Evolutionary conservation across 1,140 invertebrate species (phyloP).

Genomic region (Helicoverpa zea): DNA sequence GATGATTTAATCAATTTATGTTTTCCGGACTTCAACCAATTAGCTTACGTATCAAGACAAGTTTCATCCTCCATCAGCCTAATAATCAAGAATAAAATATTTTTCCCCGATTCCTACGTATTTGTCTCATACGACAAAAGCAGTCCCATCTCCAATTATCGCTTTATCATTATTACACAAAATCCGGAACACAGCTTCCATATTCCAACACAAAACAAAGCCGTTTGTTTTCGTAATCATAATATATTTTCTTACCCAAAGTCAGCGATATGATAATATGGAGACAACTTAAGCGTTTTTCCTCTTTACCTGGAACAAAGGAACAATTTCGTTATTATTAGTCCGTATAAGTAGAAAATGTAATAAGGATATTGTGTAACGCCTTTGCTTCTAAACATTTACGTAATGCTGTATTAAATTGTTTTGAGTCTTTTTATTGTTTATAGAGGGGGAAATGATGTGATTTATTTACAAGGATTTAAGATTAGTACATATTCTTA

Average conservation of each 20-base stretch:
- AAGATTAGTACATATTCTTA: no score
- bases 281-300: conserved; percentile 32
- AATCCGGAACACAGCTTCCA: conserved; percentile 16
- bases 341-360: conserved; percentile 27
- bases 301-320: conserved; percentile 47
- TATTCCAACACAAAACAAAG: not conserved
- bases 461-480: not conserved
- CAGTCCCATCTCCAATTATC: not conserved
- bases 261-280: conserved; percentile 47
- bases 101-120: no score
- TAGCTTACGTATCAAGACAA: no score
- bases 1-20: no score
- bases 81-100: no score
- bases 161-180: not conserved
- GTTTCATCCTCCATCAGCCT: no score
- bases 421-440: not conserved
- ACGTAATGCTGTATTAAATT: not conserved
- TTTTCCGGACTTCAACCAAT: no score
- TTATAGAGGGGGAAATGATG: not conserved
- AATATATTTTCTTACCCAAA: conserved; percentile 49
- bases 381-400: conserved; percentile 23
- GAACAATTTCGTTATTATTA: conserved; percentile 37
- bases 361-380: conserved; percentile 33
- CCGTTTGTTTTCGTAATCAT: conserved; percentile 16
- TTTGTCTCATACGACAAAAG: not conserved